Percentiles rank a stretch among this genome's conserved stretches.
These are phyloP conservation scores for Nephrotoma flavescens DNA, from an alignment of 2,888 invertebrate species.

Conservation along the genomic window DNA sequence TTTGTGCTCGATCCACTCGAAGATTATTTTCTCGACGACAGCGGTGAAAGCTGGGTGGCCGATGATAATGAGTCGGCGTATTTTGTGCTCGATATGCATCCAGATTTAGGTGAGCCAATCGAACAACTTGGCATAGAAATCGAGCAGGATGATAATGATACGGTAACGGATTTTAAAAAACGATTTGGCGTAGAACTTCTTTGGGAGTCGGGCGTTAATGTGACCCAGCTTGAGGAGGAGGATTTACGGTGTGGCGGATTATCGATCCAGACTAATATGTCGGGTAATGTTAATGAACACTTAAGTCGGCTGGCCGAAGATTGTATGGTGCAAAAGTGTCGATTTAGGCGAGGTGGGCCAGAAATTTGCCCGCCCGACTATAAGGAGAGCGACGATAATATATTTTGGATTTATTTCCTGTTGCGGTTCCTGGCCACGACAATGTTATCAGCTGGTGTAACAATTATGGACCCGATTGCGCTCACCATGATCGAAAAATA, in stretches of 20 bases:
- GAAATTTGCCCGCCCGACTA: conserved; percentile 68
- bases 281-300: conserved; percentile 38
- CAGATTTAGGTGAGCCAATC: conserved; percentile 56
- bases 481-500: conserved; percentile 72
- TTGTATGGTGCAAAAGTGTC: conserved; percentile 65
- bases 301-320: conserved; percentile 47
- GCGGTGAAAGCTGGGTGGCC: conserved; percentile 33
- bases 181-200: conserved; percentile 51
- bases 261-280: conserved; percentile 51
- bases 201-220: conserved; percentile 51
- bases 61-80: conserved; percentile 35
- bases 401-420: conserved; percentile 72
- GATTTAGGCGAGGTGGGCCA: conserved; percentile 59
- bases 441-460: conserved; percentile 70
- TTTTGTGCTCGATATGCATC: conserved; percentile 54
- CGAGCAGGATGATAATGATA: conserved; percentile 57
- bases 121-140: conserved; percentile 64
- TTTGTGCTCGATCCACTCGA: background rate
- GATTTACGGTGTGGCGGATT: conserved; percentile 63
- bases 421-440: conserved; percentile 62
- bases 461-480: conserved; percentile 79
- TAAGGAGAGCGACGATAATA: conserved; percentile 58
- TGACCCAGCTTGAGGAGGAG: conserved; percentile 55
- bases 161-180: conserved; percentile 56
- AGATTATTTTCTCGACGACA: conserved; percentile 14